Percentiles rank a stretch among this genome's conserved stretches.
These are phyloP conservation scores for Stegophylla sp. DNA, from an alignment of 2,888 invertebrate species.

Conservation along the genomic window DNA sequence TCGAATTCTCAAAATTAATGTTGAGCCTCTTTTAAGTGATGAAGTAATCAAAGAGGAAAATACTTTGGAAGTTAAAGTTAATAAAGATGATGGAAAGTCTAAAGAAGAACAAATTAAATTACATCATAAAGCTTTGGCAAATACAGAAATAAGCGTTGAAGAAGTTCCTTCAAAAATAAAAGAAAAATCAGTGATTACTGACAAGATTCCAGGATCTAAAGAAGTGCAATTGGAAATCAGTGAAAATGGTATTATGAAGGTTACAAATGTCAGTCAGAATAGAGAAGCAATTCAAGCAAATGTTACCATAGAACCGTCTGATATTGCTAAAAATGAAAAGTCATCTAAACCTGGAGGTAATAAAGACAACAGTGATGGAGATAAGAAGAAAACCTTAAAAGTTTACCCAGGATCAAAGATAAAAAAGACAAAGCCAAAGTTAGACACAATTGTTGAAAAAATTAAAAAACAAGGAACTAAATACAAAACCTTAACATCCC, in stretches of 20 bases:
- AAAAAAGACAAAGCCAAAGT: slow-evolving; percentile 41
- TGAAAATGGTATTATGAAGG: slow-evolving; percentile 73
- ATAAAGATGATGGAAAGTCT: not conserved
- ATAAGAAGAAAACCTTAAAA: slow-evolving; percentile 41
- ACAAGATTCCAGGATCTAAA: slow-evolving; percentile 68
- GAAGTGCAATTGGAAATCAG: slow-evolving; percentile 73
- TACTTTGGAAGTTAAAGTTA: not conserved
- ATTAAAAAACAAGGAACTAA: slow-evolving; percentile 63
- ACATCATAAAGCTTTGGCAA: not conserved
- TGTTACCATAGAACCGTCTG: slow-evolving; percentile 46
- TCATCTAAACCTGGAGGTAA: not conserved
- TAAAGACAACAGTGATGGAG: not conserved
- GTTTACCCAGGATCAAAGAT: slow-evolving; percentile 42
- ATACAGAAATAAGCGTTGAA: slow-evolving; percentile 3
- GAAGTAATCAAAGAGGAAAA: not conserved
- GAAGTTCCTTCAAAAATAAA: slow-evolving; percentile 2
- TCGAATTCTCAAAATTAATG: slow-evolving; percentile 40
- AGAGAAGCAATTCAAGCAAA: slow-evolving; percentile 47
- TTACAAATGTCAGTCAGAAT: slow-evolving; percentile 64
- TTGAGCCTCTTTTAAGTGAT: slow-evolving; percentile 13
- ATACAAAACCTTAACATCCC: slow-evolving; percentile 70
- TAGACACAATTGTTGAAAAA: slow-evolving; percentile 55
- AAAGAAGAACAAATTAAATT: slow-evolving; percentile 14
- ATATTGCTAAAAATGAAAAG: slow-evolving; percentile 13
- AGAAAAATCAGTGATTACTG: slow-evolving; percentile 31